Evolutionary conservation across 2,888 invertebrate species (phyloP), one percentile per base, ranked within the genome.

Genomic region (Drosophila anceps): DNA sequence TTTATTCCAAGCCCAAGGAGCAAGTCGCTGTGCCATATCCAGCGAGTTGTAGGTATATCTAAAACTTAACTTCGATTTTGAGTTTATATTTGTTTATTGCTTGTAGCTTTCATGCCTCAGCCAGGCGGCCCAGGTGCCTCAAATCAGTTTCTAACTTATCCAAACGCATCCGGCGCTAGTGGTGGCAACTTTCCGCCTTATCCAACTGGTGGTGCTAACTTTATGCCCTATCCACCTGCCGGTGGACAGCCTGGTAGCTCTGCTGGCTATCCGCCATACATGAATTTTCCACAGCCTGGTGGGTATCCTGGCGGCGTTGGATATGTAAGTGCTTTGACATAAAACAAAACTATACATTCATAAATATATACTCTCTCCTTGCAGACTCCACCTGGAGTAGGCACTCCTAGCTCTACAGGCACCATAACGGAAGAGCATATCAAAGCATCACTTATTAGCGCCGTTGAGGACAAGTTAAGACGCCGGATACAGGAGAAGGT

Each of bases 351-450:
- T 2, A 29, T 24, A 15, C 12, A 7, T 24, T 15, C 9, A n/a
- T 29, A n/a, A 4, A n/a, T 31, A 20, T 33, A 35, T 24, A 6
- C 9, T 12, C 27, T 9, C 20, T 9, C 0, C n/a, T 13, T 37
- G 31, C 50, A 93, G 92, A 92, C 91, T 68, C 79, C 92, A 20
- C 62, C 65, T 7, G 91, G 73, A 18, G 92, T 94, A 84, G 92
- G 93, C 9, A 72, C 51, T 59, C 39, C 78, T 20, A 94, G 94
- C 61, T 94, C 95, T 66, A 94, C 93, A 37, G 97, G 97, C 24
- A 98, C 98, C n/a, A 98, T 98, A 67, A 97, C 98, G 54, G 98
- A 98, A 87, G 98, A 98, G 91, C 98, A 99, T 92, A 97, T 99
- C 75, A 96, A 97, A 91, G 98, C 97, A 31, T 99, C 99, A 1